A percentile compares a stretch with the other conserved stretches of the same genome.
These are phyloP conservation scores for Leptopilina boulardi DNA, from an alignment of 1,140 invertebrate species.

Conservation along the genomic window DNA sequence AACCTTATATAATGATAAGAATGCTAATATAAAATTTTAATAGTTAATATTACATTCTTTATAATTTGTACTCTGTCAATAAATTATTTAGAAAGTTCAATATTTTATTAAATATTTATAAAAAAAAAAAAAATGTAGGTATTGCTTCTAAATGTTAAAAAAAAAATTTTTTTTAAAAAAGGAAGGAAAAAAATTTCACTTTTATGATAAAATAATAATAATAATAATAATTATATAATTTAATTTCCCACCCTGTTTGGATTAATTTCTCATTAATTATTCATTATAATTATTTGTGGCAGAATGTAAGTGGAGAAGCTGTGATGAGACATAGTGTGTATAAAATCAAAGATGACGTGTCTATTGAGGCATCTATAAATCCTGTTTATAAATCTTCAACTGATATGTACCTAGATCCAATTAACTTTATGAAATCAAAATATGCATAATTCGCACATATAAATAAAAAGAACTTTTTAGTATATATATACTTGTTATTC, in stretches of 20 bases:
- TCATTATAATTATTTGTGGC: not conserved
- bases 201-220: too few relatives aligned
- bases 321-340: not conserved
- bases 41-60: not conserved
- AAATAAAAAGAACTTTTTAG: not conserved
- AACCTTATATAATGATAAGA: slow-evolving; percentile 9
- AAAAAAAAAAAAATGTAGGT: too few relatives aligned
- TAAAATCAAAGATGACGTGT: slow-evolving; percentile 24
- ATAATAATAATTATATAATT: too few relatives aligned
- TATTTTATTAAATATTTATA: too few relatives aligned
- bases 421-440: slow-evolving; percentile 7
- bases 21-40: not conserved
- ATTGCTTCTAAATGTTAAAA: too few relatives aligned
- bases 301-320: slow-evolving; percentile 11
- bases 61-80: not conserved
- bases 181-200: too few relatives aligned
- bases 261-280: slow-evolving; percentile 24
- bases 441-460: slow-evolving; percentile 15
- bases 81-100: not conserved
- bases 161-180: too few relatives aligned
- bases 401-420: slow-evolving; percentile 21
- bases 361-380: slow-evolving; percentile 13
- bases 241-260: not conserved
- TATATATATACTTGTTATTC: not conserved
- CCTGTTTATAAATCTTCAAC: slow-evolving; percentile 15